Evolutionary conservation across 2,888 invertebrate species (phyloP).

Genomic region (Trissoscelio sp.): DNA sequence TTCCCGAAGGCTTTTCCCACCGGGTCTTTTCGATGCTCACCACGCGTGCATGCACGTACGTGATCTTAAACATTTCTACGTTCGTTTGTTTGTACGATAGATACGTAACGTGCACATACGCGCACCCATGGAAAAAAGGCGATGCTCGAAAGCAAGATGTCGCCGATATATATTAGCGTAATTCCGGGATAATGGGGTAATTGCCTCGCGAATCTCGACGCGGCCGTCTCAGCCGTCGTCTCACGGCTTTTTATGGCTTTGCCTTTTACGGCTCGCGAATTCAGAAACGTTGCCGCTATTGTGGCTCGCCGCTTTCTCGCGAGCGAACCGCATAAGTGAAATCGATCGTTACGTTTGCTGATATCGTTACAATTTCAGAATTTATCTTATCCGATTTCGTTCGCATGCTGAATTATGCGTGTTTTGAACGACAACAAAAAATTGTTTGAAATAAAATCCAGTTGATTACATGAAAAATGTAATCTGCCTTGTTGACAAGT

Average conservation of each 20-base stretch:
- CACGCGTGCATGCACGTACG: conserved; percentile 61
- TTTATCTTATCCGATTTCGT: conserved; percentile 33
- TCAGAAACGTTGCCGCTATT: conserved; percentile 54
- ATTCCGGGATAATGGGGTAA: conserved; percentile 77
- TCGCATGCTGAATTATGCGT: conserved; percentile 17
- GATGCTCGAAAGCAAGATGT: conserved; percentile 68
- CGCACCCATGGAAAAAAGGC: conserved; percentile 12
- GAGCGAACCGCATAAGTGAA: conserved; percentile 45
- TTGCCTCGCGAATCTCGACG: conserved; percentile 74
- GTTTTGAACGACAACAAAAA: too few relatives aligned
- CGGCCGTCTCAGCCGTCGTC: conserved; percentile 47
- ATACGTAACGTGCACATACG: conserved; percentile 27
- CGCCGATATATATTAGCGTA: conserved; percentile 75
- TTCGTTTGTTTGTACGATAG: conserved; percentile 38
- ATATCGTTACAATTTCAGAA: conserved; percentile 25
- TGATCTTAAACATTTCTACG: conserved; percentile 26
- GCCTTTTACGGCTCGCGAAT: conserved; percentile 65
- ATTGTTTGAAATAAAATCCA: too few relatives aligned
- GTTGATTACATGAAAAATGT: too few relatives aligned
- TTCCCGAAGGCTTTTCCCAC: conserved; percentile 51
- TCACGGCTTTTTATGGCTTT: conserved; percentile 57
- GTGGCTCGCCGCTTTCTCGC: conserved; percentile 57
- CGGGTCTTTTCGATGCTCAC: conserved; percentile 40
- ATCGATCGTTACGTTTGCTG: conserved; percentile 32
- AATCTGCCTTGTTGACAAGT: not conserved